Evolutionary conservation across 92 coral and sea anemone species (phyloP).

Genomic region (Galaxea fascicularis): DNA sequence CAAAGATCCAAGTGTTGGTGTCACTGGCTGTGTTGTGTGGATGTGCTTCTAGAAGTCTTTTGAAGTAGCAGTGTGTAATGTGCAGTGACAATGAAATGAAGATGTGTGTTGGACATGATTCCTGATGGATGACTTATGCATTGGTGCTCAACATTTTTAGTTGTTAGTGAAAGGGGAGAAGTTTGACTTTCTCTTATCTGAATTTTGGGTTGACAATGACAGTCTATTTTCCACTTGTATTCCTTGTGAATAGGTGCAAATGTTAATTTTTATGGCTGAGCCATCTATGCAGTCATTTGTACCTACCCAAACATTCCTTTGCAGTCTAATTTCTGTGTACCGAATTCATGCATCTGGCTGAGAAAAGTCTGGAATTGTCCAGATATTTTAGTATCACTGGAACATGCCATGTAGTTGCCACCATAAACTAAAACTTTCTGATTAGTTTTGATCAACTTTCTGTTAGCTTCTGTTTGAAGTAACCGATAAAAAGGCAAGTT

Average conservation of each 20-base stretch:
- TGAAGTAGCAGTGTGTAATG: not conserved
- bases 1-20: not conserved
- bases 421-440: too few species aligned
- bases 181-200: not conserved
- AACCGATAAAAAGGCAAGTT: too few species aligned
- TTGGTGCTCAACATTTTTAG: not conserved
- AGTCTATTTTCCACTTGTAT: not conserved
- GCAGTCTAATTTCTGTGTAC: not conserved
- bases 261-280: not conserved
- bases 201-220: not conserved
- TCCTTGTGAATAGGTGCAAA: not conserved
- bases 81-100: not conserved
- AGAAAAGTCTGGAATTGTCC: not conserved
- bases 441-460: too few species aligned
- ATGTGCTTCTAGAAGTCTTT: conserved; percentile 13
- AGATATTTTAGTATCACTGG: not conserved
- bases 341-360: not conserved
- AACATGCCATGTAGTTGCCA: too few species aligned
- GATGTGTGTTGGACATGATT: conserved; percentile 26
- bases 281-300: conserved; percentile 25
- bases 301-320: not conserved
- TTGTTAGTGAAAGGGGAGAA: not conserved
- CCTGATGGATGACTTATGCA: conserved; percentile 10
- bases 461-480: too few species aligned
- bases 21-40: not conserved